Evolutionary conservation across 2,888 invertebrate species (phyloP), one percentile per base, ranked within the genome.

Genomic region (Cheilosia vulpina): DNA sequence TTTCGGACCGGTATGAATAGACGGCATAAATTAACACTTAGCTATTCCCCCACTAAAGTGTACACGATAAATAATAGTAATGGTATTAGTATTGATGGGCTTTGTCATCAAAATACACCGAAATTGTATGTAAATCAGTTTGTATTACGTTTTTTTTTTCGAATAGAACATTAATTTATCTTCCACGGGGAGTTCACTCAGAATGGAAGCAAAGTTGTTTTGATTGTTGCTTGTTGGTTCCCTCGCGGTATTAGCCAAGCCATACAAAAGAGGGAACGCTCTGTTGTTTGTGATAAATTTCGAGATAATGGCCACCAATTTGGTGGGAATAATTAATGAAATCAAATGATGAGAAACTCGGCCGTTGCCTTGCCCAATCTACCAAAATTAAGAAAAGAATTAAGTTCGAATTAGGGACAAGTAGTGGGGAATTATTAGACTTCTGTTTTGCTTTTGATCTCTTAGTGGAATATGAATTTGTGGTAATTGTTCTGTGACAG

Each of bases 21-120:
- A 5, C 17, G 11, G 82, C 21, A 82, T 82, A 82, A 82, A 82
- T 82, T 77, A 82, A 82, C 77, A 82, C 82, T 82, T 72, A 27
- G 27, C 27, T 27, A 71, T 60, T 45, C 58, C 50, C 41, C 15
- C 17, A 53, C 43, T 45, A 45, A n/a, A 66, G 82, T 66, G 77
- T 66, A 60, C 71, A 41, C 47, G 66, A 77, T 71, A 71, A 82
- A 71, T 53, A 71, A 75, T 76, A 50, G 41, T 68, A 68, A 57
- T 68, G 3, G 69, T 66, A 19, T 53, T 53, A 38, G 50, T 57
- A 72, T 60, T 45, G 41, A 50, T 47, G 11, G 73, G 55, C 73
- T 58, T 58, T 71, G 71, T 55, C 47, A 60, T 72, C 47, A 15
- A 82, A 77, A 73, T 47, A 80, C 79, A 80, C 73, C 73, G 60